Percentiles rank a stretch among this genome's conserved stretches.
Conservation (phyloP, 2,797 vertebrate species). For the Micromesistius poutassou region DNA sequence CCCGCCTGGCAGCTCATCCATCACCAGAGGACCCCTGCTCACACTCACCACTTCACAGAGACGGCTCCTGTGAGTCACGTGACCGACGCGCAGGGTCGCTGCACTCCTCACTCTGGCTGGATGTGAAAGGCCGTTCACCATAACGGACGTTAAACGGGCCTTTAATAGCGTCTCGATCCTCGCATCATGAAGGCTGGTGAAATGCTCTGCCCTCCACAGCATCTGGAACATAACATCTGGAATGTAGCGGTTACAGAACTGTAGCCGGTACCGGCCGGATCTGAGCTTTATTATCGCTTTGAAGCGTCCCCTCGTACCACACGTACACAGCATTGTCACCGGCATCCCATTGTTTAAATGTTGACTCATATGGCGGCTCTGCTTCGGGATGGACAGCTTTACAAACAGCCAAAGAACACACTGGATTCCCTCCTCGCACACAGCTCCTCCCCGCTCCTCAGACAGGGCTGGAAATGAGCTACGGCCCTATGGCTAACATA, state of each 20-base stretch:
- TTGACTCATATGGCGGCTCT: background rate
- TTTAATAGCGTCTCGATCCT: slow-evolving; percentile 17
- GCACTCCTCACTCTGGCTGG: background rate
- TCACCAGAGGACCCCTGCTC: background rate
- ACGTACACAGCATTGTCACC: background rate
- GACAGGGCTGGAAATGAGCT: slow-evolving; percentile 50
- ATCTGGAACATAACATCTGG: background rate
- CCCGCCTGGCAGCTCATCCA: background rate
- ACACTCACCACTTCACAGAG: background rate
- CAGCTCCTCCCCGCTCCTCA: slow-evolving; percentile 23
- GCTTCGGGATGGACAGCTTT: slow-evolving; percentile 19
- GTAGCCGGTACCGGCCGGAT: background rate
- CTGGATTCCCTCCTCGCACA: background rate
- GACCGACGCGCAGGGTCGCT: background rate
- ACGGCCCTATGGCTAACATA: slow-evolving; percentile 51
- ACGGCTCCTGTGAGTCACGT: background rate
- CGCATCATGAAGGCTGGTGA: background rate
- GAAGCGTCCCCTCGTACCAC: background rate
- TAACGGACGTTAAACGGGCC: too few relatives aligned
- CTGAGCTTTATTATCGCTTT: background rate
- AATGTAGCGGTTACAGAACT: background rate
- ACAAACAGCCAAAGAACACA: slow-evolving; percentile 18
- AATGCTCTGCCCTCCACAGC: background rate
- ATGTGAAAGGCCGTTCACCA: background rate
- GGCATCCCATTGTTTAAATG: background rate